Evolutionary conservation across 2,113 vertebrate genomes (phyloP).

Genomic region (Bufo gargarizans): DNA sequence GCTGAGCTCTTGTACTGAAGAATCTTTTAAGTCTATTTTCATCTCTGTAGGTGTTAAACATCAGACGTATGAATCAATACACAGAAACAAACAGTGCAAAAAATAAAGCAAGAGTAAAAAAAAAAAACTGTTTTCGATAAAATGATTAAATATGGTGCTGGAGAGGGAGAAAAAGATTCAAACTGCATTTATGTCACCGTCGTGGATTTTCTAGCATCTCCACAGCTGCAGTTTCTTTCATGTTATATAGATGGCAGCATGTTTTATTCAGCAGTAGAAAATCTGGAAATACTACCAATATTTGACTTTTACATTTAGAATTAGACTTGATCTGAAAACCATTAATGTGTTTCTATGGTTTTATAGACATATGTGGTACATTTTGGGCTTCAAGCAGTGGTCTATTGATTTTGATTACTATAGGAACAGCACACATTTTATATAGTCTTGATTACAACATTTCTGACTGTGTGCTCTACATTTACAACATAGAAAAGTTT

Average conservation of each 20-base stretch:
- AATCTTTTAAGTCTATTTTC: slow-evolving; percentile 52
- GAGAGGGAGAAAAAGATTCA: neutral
- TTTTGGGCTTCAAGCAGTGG: neutral
- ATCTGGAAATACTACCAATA: neutral
- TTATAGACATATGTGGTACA: neutral
- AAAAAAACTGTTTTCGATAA: slow-evolving; percentile 1
- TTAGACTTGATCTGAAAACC: too few relatives aligned
- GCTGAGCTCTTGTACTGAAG: slow-evolving; percentile 22
- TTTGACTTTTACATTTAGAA: neutral
- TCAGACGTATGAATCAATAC: slow-evolving; percentile 49
- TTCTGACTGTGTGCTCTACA: neutral
- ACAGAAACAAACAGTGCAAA: slow-evolving; percentile 30
- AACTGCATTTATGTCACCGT: slow-evolving; percentile 4
- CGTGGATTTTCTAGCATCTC: neutral
- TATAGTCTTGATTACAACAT: neutral
- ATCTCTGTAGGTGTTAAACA: slow-evolving; percentile 50
- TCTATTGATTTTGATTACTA: neutral
- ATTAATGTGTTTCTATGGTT: neutral
- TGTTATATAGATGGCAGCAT: neutral
- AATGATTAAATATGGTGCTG: slow-evolving; percentile 17
- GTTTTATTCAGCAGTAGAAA: neutral
- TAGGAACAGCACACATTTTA: neutral
- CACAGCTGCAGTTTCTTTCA: neutral
- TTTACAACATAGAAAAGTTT: neutral
- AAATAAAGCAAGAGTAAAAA: slow-evolving; percentile 16